Base-by-base conservation (phyloP, 2,113 vertebrate genomes). In the Haplotaxodon microlepis region DNA sequence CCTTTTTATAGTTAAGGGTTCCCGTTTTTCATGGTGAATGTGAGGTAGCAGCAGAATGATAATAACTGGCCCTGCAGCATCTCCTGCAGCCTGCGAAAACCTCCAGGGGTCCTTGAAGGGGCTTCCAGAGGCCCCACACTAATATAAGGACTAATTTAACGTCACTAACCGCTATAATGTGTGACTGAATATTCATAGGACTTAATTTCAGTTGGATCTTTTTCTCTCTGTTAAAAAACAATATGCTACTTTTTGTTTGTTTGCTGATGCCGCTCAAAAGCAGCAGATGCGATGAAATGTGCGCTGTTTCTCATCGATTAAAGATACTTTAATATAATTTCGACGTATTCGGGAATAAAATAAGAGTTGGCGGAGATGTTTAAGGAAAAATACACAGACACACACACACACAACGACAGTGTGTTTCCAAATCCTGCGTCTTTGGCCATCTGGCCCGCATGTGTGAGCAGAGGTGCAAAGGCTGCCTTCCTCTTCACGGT, bases 361-460 rank as follows among this genome's bases (percentile, higher is more conserved):
- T 13, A 6, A 86, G 54, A 56, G 38, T 42, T 81, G 63, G 71
- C 69, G 6, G 4, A 83, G 71, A 24, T 93, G 82, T 88, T 91
- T 81, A 47, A 81, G 81, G 53, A 63, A 80, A 86, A n/a, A 84
- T 4, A 86, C 84, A 85, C 27, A 66, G 3, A 66, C 61, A 3
- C 40, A 6, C 40, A 47, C 51, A 63, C 84, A 79, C 9, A 66
- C 47, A 11, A 82, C 40, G 47, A 73, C 87, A 71, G 59, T 89
- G 73, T 86, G 86, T 84, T 71, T 90, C 66, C 80, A 40, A 84
- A 87, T 31, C 50, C 40, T 51, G 84, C 3, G 24, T 92, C 29
- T 88, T 24, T 66, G 76, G 79, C 93, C 95, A 94, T 94, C 89
- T 96, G 94, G 92, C 66, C 81, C 81, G 92, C 92, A 93, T 90